phyloP scores from a whole-genome alignment of 2,113 vertebrate species.

The Muntiacus reevesi region DNA sequence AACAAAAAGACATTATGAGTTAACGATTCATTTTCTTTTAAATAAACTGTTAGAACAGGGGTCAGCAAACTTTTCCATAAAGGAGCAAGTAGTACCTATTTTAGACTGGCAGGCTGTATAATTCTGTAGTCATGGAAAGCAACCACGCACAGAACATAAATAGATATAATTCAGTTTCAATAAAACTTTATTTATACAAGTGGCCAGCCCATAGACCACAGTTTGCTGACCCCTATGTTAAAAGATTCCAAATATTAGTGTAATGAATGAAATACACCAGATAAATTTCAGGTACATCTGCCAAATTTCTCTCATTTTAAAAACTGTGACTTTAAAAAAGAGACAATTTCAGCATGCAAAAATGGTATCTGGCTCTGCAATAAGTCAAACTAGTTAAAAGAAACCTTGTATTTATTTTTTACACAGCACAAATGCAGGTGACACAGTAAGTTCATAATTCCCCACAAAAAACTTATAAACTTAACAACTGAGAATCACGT shows the following conservation, averaged over 20 bases:
- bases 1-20: slow-evolving; percentile 10
- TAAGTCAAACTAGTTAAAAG: slow-evolving; percentile 7
- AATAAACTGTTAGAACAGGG: neutral
- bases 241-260: neutral
- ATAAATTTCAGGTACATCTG: neutral
- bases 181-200: neutral
- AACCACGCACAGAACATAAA: neutral
- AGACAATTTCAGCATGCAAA: slow-evolving; percentile 49
- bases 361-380: slow-evolving; percentile 49
- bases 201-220: neutral
- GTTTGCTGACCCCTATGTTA: neutral
- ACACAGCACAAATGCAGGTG: slow-evolving; percentile 62
- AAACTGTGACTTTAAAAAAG: neutral
- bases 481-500: slow-evolving; percentile 61
- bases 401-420: slow-evolving; percentile 61
- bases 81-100: neutral
- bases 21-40: slow-evolving; percentile 23
- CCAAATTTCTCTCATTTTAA: neutral
- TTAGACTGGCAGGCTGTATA: neutral
- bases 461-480: slow-evolving; percentile 43
- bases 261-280: neutral
- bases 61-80: neutral
- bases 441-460: slow-evolving; percentile 53
- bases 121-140: neutral
- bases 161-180: neutral